These are phyloP conservation scores for Adelphocoris suturalis DNA, from an alignment of 2,888 invertebrate genomes.

Conservation along the genomic window DNA sequence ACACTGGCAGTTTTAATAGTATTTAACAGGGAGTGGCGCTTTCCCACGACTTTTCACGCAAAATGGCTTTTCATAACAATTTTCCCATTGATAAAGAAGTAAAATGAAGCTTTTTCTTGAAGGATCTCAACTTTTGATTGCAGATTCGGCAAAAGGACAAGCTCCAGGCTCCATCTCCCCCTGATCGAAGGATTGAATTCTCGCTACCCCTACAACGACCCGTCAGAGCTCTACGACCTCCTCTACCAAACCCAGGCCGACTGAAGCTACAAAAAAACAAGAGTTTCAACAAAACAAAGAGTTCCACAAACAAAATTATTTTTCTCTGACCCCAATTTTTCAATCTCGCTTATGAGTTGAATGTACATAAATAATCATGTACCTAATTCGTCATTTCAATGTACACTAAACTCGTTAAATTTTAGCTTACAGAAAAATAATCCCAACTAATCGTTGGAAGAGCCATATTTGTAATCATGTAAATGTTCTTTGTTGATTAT, in stretches of 20 bases:
- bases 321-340: slow-evolving; percentile 57
- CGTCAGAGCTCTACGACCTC: slow-evolving; percentile 73
- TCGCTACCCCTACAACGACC: slow-evolving; percentile 68
- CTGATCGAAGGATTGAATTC: slow-evolving; percentile 69
- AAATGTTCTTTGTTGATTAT: slow-evolving; percentile 62
- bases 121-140: not conserved
- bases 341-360: slow-evolving; percentile 64
- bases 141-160: slow-evolving; percentile 74
- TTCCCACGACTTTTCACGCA: too few species aligned
- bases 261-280: slow-evolving; percentile 44
- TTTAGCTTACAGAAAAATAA: slow-evolving; percentile 19
- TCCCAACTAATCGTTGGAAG: slow-evolving; percentile 31
- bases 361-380: slow-evolving; percentile 65
- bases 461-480: slow-evolving; percentile 43
- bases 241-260: slow-evolving; percentile 69
- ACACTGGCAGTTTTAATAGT: too few species aligned
- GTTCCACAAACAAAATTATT: slow-evolving; percentile 58
- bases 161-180: slow-evolving; percentile 64
- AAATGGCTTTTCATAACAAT: too few species aligned
- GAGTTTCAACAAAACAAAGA: not conserved
- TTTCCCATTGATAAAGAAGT: too few species aligned
- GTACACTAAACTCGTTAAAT: not conserved
- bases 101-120: too few species aligned
- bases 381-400: slow-evolving; percentile 6
- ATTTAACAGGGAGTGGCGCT: too few species aligned